Conservation (phyloP, 2,888 invertebrate species). For the Stenchaetothrips biformis region DNA sequence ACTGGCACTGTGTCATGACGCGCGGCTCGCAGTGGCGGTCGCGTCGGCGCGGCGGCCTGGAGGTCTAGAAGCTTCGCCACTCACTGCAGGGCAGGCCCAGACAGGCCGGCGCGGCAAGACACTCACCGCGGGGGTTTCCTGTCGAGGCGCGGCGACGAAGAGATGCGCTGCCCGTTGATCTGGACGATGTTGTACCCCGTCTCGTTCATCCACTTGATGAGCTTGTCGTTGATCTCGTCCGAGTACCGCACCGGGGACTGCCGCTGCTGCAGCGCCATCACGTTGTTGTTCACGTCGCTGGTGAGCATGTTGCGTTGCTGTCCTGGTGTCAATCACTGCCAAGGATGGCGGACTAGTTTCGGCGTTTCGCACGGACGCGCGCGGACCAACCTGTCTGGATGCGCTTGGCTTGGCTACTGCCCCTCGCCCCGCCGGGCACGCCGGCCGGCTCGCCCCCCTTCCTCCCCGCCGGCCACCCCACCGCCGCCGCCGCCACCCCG, state of each 20-base stretch:
- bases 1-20: no score
- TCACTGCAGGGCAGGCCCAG: not conserved
- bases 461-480: not conserved
- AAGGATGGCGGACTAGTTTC: not conserved
- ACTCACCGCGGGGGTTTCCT: not conserved
- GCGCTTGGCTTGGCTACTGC: not conserved
- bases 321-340: not conserved
- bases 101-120: not conserved
- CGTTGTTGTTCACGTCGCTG: no score
- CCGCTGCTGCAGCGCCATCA: not conserved
- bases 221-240: slow-evolving; percentile 22
- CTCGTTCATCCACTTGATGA: slow-evolving; percentile 22
- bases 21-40: no score
- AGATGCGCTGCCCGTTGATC: slow-evolving; percentile 18
- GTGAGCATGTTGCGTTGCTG: not conserved
- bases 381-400: not conserved
- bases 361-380: not conserved
- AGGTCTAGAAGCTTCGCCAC: no score
- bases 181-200: slow-evolving; percentile 2
- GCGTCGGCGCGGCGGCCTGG: no score
- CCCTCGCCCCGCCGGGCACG: not conserved
- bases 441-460: not conserved
- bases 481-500: not conserved
- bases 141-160: not conserved
- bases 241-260: not conserved